phyloP scores from a whole-genome alignment of 2,888 invertebrate genomes.

The Anoncus sp. region DNA sequence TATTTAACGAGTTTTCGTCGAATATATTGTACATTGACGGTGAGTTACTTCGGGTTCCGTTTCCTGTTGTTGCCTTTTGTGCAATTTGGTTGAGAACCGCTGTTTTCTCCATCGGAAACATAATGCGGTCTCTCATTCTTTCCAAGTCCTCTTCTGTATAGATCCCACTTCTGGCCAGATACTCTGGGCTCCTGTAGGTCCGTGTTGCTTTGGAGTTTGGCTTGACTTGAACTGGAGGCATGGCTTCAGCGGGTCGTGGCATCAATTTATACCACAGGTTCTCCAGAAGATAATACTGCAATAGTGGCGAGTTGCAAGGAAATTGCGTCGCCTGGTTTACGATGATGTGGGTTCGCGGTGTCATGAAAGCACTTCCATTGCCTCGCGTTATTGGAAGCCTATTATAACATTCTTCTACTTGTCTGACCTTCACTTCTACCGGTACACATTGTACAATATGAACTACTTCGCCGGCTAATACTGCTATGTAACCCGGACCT shows the following conservation, averaged over 20 bases:
- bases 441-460: slow-evolving; percentile 3
- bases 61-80: background rate
- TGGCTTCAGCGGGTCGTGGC: background rate
- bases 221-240: background rate
- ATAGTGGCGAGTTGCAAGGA: background rate
- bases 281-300: background rate
- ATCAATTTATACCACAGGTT: slow-evolving; percentile 10
- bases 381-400: background rate
- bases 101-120: slow-evolving; percentile 31
- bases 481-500: slow-evolving; percentile 22
- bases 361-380: background rate
- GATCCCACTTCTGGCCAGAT: slow-evolving; percentile 34
- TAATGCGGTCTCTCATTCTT: slow-evolving; percentile 16
- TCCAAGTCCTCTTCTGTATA: slow-evolving; percentile 35
- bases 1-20: background rate
- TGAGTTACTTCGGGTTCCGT: background rate
- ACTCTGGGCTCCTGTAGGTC: slow-evolving; percentile 11
- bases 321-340: background rate
- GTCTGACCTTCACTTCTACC: background rate
- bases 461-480: slow-evolving; percentile 15
- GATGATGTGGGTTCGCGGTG: slow-evolving; percentile 7
- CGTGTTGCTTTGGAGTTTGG: slow-evolving; percentile 3
- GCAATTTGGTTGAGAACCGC: slow-evolving; percentile 21
- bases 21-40: background rate
- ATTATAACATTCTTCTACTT: slow-evolving; percentile 8